Conservation (phyloP, 2,113 vertebrate species). For the Numida meleagris region DNA sequence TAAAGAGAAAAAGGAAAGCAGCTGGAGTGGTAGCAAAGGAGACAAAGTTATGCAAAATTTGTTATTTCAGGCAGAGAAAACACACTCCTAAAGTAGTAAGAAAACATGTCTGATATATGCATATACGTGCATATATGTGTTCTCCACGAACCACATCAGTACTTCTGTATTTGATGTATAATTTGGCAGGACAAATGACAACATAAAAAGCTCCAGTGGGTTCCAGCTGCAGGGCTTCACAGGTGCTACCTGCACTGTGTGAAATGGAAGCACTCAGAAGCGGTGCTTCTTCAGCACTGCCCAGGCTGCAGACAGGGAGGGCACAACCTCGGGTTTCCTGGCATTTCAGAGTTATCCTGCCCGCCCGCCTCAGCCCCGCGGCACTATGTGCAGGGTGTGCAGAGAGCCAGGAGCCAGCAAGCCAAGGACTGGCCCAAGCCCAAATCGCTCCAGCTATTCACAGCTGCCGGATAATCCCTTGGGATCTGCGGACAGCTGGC, state of each 20-base stretch:
- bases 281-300: not conserved
- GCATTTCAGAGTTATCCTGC: not conserved
- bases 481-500: not conserved
- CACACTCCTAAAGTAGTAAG: constrained; percentile 13
- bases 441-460: constrained; percentile 17
- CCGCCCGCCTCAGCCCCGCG: not conserved
- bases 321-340: not conserved
- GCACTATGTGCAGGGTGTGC: not conserved
- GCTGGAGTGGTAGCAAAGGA: not conserved
- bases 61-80: constrained; percentile 53
- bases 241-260: not conserved
- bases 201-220: not conserved
- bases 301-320: fast-evolving
- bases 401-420: fast-evolving
- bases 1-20: not conserved
- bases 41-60: not conserved
- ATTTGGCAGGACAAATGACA: not conserved
- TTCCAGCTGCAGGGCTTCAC: not conserved
- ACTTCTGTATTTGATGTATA: not conserved
- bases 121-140: constrained; percentile 14
- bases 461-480: constrained; percentile 23
- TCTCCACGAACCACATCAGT: constrained; percentile 4
- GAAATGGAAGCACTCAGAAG: not conserved
- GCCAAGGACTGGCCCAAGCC: not conserved
- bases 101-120: constrained; percentile 34